Evolutionary conservation across 2,113 vertebrate species (phyloP).

Genomic region (Nerophis lumbriciformis): DNA sequence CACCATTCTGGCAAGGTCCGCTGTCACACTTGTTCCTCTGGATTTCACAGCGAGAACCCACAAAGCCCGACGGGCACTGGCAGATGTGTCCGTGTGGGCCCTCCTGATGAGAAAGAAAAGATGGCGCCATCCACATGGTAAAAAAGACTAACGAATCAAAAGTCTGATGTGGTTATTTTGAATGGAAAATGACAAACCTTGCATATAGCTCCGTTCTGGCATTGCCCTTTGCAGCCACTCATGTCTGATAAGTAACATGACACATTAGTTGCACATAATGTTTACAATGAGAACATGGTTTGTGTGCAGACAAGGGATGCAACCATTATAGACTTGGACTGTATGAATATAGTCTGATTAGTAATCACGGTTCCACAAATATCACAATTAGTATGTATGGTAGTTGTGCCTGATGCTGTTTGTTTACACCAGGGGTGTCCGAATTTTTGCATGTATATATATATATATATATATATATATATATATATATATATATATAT

Average conservation of each 20-base stretch:
- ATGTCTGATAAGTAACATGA: slow-evolving; percentile 65
- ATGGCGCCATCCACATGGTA: neutral
- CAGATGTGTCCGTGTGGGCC: slow-evolving; percentile 78
- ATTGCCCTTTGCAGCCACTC: slow-evolving; percentile 82
- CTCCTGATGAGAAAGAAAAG: slow-evolving; percentile 9
- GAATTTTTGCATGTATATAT: no score
- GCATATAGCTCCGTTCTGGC: slow-evolving; percentile 87
- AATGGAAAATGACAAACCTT: slow-evolving; percentile 71
- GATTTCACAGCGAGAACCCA: slow-evolving; percentile 83
- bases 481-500: no score
- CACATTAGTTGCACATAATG: neutral
- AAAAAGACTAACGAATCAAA: neutral
- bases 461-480: no score
- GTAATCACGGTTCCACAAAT: no score
- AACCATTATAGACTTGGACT: no score
- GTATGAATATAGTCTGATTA: no score
- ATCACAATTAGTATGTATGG: no score
- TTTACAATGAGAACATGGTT: slow-evolving; percentile 7
- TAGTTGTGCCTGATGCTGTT: no score
- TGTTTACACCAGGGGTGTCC: no score
- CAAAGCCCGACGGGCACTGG: slow-evolving; percentile 78
- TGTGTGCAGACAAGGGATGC: slow-evolving; percentile 21
- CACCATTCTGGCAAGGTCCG: slow-evolving; percentile 80
- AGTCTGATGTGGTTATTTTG: neutral
- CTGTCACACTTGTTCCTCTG: slow-evolving; percentile 78